phyloP scores from a whole-genome alignment of 64 coral and sea anemone species.

The Anthopleura sola region DNA sequence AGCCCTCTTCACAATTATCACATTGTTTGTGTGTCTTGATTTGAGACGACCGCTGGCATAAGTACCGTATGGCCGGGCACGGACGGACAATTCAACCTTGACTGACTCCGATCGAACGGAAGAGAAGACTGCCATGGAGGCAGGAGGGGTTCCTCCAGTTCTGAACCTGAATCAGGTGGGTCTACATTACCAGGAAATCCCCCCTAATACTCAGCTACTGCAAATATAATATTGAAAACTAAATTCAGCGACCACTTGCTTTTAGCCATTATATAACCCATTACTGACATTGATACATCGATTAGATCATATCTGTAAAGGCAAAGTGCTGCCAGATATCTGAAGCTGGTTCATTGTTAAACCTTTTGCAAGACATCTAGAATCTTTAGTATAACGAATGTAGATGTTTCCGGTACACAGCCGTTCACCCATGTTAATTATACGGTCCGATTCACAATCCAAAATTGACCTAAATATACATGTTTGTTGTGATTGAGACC shows the following conservation, averaged over 20 bases:
- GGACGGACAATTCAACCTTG: background rate
- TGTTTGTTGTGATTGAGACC: background rate
- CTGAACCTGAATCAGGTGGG: background rate
- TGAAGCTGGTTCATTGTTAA: background rate
- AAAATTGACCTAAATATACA: background rate
- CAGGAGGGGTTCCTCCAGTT: slow-evolving; percentile 21
- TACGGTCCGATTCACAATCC: slow-evolving; percentile 10
- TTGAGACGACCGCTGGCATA: slow-evolving; percentile 6
- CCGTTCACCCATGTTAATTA: slow-evolving; percentile 11
- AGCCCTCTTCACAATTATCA: slow-evolving; percentile 6
- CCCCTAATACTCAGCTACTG: background rate
- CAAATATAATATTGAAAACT: too few species aligned
- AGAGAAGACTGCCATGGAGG: slow-evolving; percentile 16
- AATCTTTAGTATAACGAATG: background rate
- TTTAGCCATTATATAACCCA: background rate
- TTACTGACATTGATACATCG: background rate
- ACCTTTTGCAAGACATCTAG: background rate
- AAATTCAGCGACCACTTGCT: too few species aligned
- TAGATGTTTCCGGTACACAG: background rate
- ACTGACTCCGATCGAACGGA: background rate
- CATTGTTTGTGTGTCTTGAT: background rate
- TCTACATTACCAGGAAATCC: background rate
- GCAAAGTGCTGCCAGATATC: background rate
- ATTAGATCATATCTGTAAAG: background rate
- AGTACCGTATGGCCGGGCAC: background rate